Conservation (phyloP, 2,113 vertebrate species). For the Istiophorus platypterus region DNA sequence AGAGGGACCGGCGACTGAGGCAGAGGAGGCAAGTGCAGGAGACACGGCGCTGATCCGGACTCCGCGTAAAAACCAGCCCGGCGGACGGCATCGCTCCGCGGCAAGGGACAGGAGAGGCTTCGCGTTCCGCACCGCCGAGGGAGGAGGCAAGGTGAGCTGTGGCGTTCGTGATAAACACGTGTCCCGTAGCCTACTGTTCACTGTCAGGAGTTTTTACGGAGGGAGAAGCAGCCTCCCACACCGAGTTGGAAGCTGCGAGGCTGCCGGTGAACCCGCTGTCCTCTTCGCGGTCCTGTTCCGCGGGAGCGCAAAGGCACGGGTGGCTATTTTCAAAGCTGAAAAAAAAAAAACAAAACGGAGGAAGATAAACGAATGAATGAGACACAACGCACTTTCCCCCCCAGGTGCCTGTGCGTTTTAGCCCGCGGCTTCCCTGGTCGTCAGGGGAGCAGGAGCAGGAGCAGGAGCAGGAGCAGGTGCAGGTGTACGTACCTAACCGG, state of each 20-base stretch:
- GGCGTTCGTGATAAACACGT: slow-evolving; percentile 44
- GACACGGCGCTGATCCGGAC: slow-evolving; percentile 57
- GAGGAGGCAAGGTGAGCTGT: slow-evolving; percentile 52
- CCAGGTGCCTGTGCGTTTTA: not conserved
- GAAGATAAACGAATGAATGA: no score
- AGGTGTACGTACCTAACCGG: slow-evolving; percentile 5
- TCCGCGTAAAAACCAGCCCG: slow-evolving; percentile 59
- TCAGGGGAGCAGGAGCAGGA: slow-evolving; percentile 37
- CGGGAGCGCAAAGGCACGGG: not conserved
- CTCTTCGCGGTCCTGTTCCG: not conserved
- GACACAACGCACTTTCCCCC: not conserved
- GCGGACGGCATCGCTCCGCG: slow-evolving; percentile 17
- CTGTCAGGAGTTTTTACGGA: slow-evolving; percentile 69
- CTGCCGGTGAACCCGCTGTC: not conserved
- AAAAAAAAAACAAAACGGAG: not conserved
- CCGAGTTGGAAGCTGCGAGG: slow-evolving; percentile 33
- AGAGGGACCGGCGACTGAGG: slow-evolving; percentile 67
- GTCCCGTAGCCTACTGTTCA: slow-evolving; percentile 26
- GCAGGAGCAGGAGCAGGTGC: slow-evolving; percentile 47
- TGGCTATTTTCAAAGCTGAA: not conserved
- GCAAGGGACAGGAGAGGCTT: slow-evolving; percentile 17
- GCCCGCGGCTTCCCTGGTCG: not conserved
- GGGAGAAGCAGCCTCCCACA: not conserved
- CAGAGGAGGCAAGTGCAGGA: slow-evolving; percentile 59
- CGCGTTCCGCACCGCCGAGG: slow-evolving; percentile 34